Evolutionary conservation across 2,888 invertebrate genomes (phyloP), one percentile per base, ranked within the genome.

Genomic region (Linnaemya vulpina): DNA sequence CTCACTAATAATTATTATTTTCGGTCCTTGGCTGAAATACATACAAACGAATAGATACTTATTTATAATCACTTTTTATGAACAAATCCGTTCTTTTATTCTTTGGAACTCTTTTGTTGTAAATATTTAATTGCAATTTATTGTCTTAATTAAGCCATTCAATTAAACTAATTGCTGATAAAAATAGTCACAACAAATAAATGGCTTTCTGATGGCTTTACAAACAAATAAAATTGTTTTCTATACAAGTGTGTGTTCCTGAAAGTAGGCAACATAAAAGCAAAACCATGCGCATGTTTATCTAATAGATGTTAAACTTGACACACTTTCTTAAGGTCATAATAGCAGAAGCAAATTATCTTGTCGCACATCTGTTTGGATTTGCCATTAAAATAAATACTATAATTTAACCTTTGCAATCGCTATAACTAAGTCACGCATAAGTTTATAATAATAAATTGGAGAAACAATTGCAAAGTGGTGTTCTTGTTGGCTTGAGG

Each of bases 351-450:
- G 49, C 25, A 60, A 13, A 20, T 13, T 73, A 13, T 58, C 30
- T 58, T 46, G 38, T 11, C 13, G 51, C 46, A 1, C 20, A 22
- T 25, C 46, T 49, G 55, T 35, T 30, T 49, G 4, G 13, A 60
- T 49, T 22, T 53, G 17, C 11, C 22, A 49, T 49, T 68, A 77
- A 77, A 77, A 51, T 60, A 68, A 60, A 68, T 68, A 77, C 58
- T 53, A 65, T 4, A 63, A 1, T 46, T 65, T 25, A 71, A 63
- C 63, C 71, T 71, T 71, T 63, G 53, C 40, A 63, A 2, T 71
- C 43, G n/a, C 38, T 38, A 55, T n/a, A 46, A 46, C 53, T 10
- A 9, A 67, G 30, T 17, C 71, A 79, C 71, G 55, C 63, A 71
- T 9, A 35, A 38, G 15, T 3, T 20, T 58, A 43, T 43, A 15